A percentile compares a stretch with the other conserved stretches of the same genome.
Conservation (phyloP, 1,140 invertebrate genomes). For the Eulimnadia texana region DNA sequence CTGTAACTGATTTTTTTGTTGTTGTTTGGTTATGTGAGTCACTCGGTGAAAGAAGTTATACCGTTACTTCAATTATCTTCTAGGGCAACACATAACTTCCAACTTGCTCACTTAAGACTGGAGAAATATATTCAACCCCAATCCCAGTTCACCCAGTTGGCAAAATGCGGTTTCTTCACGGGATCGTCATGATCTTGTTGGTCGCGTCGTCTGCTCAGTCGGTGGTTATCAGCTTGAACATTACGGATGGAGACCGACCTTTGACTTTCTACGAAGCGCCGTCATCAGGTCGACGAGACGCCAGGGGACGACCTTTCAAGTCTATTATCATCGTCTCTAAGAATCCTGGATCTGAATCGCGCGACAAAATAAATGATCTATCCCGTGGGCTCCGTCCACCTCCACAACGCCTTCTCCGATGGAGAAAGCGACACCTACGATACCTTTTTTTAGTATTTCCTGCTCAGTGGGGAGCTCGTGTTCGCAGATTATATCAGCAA, state of each 20-base stretch:
- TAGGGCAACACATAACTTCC: too few species aligned
- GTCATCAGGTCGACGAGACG: constrained; percentile 2
- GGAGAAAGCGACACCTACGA: constrained; percentile 11
- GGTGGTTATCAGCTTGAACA: neutral
- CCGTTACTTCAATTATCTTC: too few species aligned
- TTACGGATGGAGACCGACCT: neutral
- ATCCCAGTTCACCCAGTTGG: too few species aligned
- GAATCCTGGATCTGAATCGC: neutral
- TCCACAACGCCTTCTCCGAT: neutral
- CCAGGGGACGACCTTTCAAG: constrained; percentile 7
- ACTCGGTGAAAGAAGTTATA: too few species aligned
- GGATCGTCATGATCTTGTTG: too few species aligned
- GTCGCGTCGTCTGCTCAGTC: too few species aligned
- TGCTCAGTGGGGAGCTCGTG: constrained; percentile 14
- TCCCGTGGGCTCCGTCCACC: neutral
- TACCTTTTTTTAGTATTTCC: constrained; percentile 14
- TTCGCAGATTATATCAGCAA: constrained; percentile 14
- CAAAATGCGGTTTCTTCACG: too few species aligned
- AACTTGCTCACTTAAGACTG: too few species aligned
- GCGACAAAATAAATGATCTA: neutral
- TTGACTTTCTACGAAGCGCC: constrained; percentile 2
- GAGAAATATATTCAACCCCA: too few species aligned
- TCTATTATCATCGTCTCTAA: constrained; percentile 12
- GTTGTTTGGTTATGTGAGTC: too few species aligned
- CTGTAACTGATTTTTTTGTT: too few species aligned